Evolutionary conservation across 1,140 invertebrate genomes (phyloP), one percentile per base, ranked within the genome.

Genomic region (Cyphomyrmex costatus): DNA sequence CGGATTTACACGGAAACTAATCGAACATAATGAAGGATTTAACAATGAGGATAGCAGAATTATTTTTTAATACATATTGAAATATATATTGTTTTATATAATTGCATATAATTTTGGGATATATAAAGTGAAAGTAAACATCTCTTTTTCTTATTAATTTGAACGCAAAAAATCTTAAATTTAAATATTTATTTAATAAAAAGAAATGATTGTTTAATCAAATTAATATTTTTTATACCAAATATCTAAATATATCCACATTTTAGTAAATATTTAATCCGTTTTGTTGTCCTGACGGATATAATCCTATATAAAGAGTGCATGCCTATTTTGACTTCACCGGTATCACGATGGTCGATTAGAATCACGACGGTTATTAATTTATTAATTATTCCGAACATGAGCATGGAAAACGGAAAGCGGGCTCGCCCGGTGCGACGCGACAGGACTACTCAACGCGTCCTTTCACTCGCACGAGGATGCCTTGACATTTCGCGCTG

Each of bases 381-480:
- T 83, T 83, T 74, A 14, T 83, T 83, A 61, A 61, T 74, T 60
- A 83, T 83, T 83, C 36, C 27, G 4, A 24, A 24, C 19, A 12
- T 27, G n/a, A 42, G 33, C 2, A 71, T 71, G 53, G 53, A 80
- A 80, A 80, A 80, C 63, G 63, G 16, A 46, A 73, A 83, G 53
- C 36, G 27, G 19, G 53, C 19, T 46, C 19, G 21, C 49, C 49
- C 30, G 49, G n/a, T 2, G 14, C 61, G 42, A 33, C 10, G 58
- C 36, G 16, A 12, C 33, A 70, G 65, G 49, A 61, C 36, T 33
- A 8, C 51, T 3, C 10, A 53, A 53, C 66, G 36, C 53, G 36
- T 83, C 79, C 79, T 83, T 83, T 83, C 79, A 83, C 68, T 83
- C 36, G 30, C 65, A 66, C 65, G 68, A 61, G 51, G 68, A 83